Conservation (phyloP, 2,113 vertebrate genomes). For the Mormoops blainvillei region DNA sequence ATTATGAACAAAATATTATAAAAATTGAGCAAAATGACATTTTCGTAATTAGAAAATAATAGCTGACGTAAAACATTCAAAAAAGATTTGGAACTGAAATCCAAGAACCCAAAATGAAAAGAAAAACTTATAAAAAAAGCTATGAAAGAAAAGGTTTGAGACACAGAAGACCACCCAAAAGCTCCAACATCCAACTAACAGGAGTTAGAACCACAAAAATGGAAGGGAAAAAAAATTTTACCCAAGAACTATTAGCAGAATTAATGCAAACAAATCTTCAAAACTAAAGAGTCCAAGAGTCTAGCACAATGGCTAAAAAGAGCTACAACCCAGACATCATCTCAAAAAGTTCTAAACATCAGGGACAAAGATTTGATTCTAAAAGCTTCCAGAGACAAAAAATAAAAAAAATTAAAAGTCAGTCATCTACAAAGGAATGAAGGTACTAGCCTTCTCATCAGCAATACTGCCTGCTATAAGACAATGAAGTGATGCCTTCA, state of each 20-base stretch:
- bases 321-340: not conserved
- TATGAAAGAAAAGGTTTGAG: not conserved
- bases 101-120: not conserved
- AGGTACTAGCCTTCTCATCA: not conserved
- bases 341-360: not conserved
- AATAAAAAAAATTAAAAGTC: not conserved
- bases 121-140: conserved; percentile 6
- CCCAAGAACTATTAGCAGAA: not conserved
- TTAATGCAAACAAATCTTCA: not conserved
- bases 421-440: not conserved
- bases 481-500: not conserved
- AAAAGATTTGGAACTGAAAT: not conserved
- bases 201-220: not conserved
- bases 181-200: not conserved
- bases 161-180: not conserved
- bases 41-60: not conserved
- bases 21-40: not conserved
- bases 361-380: not conserved
- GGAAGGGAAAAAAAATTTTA: not conserved
- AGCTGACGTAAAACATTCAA: not conserved
- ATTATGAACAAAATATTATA: not conserved
- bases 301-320: not conserved
- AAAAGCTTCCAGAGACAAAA: not conserved
- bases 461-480: not conserved
- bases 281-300: not conserved